A percentile compares a stretch with the other conserved stretches of the same genome.
phyloP scores from a whole-genome alignment of 2,113 vertebrate genomes.

The Alaudala cheleensis region DNA sequence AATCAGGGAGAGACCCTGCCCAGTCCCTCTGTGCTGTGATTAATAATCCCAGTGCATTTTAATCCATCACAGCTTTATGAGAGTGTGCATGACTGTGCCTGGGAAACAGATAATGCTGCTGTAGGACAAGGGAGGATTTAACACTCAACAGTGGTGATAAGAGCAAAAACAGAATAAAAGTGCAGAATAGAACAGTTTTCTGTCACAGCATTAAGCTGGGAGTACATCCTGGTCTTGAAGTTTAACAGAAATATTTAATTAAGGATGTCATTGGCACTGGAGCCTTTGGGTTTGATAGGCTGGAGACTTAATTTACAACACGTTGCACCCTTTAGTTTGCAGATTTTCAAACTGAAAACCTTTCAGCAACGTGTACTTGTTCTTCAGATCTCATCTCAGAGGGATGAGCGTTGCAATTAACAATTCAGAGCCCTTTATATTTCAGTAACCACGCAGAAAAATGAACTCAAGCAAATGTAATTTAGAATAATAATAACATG shows the following conservation, averaged over 20 bases:
- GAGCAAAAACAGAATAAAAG: not conserved
- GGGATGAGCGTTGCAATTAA: conserved; percentile 64
- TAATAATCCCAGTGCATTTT: not conserved
- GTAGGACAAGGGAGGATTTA: not conserved
- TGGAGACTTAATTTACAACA: not conserved
- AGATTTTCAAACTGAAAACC: conserved; percentile 17
- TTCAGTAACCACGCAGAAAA: conserved; percentile 66
- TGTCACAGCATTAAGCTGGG: not conserved
- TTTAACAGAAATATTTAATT: conserved; percentile 24
- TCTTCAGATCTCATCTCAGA: conserved; percentile 37
- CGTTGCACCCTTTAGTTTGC: not conserved
- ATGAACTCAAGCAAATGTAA: conserved; percentile 75
- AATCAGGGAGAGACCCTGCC: not conserved
- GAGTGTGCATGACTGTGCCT: not conserved
- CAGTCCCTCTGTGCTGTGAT: not conserved
- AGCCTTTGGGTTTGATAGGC: not conserved
- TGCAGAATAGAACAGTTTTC: not conserved
- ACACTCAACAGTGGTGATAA: not conserved
- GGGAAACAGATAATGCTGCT: not conserved
- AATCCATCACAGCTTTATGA: not conserved
- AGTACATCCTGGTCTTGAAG: not conserved
- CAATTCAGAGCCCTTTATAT: conserved; percentile 64
- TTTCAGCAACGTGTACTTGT: not conserved
- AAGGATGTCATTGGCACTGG: not conserved
- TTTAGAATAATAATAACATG: conserved; percentile 77